phyloP scores from a whole-genome alignment of 1,140 invertebrate species.

The Neotoxoptera formosana region DNA sequence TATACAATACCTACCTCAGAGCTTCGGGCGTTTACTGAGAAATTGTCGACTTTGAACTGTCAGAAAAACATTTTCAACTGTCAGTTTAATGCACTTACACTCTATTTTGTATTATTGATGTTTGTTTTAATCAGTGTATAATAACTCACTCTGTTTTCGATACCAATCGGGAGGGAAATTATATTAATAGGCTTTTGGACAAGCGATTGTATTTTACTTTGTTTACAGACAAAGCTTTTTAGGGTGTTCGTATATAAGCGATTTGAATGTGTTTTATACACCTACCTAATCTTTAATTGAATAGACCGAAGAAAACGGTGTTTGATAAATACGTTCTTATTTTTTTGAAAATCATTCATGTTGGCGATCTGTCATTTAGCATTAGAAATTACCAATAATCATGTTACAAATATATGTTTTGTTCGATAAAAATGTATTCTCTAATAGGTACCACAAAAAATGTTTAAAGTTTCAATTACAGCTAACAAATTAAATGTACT shows the following conservation, averaged over 20 bases:
- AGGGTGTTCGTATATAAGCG: background rate
- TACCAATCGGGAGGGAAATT: background rate
- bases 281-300: no score
- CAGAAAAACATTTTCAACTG: no score
- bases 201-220: background rate
- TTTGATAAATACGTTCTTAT: no score
- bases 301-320: background rate
- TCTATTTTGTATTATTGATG: background rate
- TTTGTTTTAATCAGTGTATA: background rate
- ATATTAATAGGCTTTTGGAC: background rate
- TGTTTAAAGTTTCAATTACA: background rate
- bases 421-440: background rate
- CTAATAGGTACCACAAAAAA: background rate
- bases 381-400: no score
- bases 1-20: background rate
- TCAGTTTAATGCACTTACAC: background rate
- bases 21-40: background rate
- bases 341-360: no score
- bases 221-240: background rate
- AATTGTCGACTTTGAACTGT: background rate
- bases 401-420: no score
- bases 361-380: no score
- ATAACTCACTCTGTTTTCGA: background rate
- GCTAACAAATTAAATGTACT: no score
- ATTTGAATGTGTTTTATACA: background rate